phyloP scores from a whole-genome alignment of 2,113 vertebrate genomes.

The Scartelaos histophorus region DNA sequence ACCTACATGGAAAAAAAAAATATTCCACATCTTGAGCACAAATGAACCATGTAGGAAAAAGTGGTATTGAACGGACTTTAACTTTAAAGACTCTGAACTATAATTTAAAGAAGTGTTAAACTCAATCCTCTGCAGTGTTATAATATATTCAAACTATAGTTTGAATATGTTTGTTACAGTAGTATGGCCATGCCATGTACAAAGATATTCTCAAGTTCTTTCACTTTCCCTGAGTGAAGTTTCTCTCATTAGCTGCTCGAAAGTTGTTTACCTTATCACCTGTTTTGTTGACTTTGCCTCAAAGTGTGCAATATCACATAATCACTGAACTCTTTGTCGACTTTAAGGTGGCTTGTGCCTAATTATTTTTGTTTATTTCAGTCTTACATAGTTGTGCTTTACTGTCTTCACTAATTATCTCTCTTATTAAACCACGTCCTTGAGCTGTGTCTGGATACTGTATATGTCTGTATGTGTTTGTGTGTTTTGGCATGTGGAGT shows the following conservation, averaged over 20 bases:
- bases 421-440: slow-evolving; percentile 48
- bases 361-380: slow-evolving; percentile 37
- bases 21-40: background rate
- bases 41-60: no score
- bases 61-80: no score
- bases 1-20: no score
- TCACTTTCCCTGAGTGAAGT: background rate
- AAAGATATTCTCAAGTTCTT: background rate
- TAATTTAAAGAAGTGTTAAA: no score
- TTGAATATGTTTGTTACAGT: no score
- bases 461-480: slow-evolving; percentile 18
- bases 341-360: slow-evolving; percentile 25
- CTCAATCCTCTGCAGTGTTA: background rate
- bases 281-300: slow-evolving; percentile 9
- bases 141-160: no score
- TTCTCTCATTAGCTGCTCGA: background rate
- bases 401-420: slow-evolving; percentile 45
- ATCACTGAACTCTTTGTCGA: slow-evolving; percentile 6
- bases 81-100: no score
- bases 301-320: slow-evolving; percentile 22
- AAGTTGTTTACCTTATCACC: slow-evolving; percentile 8
- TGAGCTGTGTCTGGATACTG: slow-evolving; percentile 19
- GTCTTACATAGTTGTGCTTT: slow-evolving; percentile 28
- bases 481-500: slow-evolving; percentile 41
- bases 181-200: no score